Evolutionary conservation across 2,888 invertebrate species (phyloP).

Genomic region (Andrena minutula): DNA sequence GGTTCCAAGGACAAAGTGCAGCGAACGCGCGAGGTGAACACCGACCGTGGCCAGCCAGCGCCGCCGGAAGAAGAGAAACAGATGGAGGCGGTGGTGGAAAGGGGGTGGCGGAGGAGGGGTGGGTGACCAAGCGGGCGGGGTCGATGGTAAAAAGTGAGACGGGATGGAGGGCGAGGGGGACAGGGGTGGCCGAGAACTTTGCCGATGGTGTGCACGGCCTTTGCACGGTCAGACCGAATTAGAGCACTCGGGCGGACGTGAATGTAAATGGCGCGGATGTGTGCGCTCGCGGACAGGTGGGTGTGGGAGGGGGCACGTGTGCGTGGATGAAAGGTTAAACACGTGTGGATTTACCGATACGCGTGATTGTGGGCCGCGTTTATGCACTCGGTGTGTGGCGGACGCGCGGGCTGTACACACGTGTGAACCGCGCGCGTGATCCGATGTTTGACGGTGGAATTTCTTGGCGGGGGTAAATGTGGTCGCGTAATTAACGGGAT

Average conservation of each 20-base stretch:
- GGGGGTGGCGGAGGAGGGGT: background rate
- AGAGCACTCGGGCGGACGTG: conserved; percentile 13
- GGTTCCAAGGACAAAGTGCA: conserved; percentile 49
- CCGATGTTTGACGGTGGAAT: background rate
- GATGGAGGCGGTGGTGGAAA: conserved; percentile 17
- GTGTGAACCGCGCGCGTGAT: background rate
- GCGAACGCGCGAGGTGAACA: conserved; percentile 15
- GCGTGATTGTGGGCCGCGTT: background rate
- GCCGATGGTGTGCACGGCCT: conserved; percentile 11
- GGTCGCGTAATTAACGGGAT: background rate
- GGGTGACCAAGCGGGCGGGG: conserved; percentile 1
- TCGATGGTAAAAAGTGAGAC: conserved; percentile 46
- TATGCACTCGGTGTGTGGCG: background rate
- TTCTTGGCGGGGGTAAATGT: background rate
- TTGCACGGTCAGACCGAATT: conserved; percentile 37
- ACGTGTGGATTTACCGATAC: conserved; percentile 30
- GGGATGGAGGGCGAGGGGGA: conserved; percentile 11
- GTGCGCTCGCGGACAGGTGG: background rate
- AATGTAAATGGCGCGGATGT: conserved; percentile 8
- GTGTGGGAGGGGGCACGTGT: background rate
- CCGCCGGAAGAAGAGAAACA: conserved; percentile 29
- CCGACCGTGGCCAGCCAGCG: background rate
- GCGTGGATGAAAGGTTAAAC: conserved; percentile 22
- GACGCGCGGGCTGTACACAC: background rate
- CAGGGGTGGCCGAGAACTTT: conserved; percentile 10